Base-by-base conservation (phyloP, 2,888 invertebrate species). In the Acheta domesticus region DNA sequence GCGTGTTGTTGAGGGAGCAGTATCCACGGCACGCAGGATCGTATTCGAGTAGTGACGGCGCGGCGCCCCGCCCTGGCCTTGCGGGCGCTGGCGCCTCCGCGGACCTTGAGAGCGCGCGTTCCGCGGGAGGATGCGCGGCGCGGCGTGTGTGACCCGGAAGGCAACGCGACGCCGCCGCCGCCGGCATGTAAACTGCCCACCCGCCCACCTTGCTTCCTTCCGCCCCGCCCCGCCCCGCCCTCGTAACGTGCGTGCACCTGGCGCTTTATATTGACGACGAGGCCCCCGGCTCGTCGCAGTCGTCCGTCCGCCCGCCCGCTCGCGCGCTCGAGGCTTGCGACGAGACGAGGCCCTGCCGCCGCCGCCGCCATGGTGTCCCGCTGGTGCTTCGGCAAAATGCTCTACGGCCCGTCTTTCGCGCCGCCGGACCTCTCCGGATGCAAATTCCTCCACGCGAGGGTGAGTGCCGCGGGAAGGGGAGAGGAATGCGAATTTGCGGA, bases 341-440 rank as follows among this genome's bases (percentile, higher is more conserved):
- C 62, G 14, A 14, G 16, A 62, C 62, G 16, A n/a, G 62, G 62
- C n/a, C 62, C 14, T 14, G 14, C 62, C 14, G 12, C n/a, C 62
- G 16, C 16, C 62, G n/a, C 14, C 62, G 62, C 62, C 16, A 62
- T 62, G 62, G 16, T n/a, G 62, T 62, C 62, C 4, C 62, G 62
- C n/a, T 62, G 62, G 62, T 12, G 62, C 62, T 62, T 62, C 62
- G 62, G 62, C 62, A 62, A 62, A n/a, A 62, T 62, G 62, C 62
- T 62, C 4, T 62, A 62, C 62, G 62, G 62, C 62, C 62, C 62
- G 3, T n/a, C 62, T 4, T 8, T 62, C 62, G 16, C 62, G 62
- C 62, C 14, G 14, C 62, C 62, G 16, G 62, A 62, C n/a, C 16
- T 62, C 62, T 62, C 62, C 1, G 62, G 62, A 5, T 14, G 16